Evolutionary conservation across 2,888 invertebrate genomes (phyloP).

Genomic region (Noctua fimbriata): DNA sequence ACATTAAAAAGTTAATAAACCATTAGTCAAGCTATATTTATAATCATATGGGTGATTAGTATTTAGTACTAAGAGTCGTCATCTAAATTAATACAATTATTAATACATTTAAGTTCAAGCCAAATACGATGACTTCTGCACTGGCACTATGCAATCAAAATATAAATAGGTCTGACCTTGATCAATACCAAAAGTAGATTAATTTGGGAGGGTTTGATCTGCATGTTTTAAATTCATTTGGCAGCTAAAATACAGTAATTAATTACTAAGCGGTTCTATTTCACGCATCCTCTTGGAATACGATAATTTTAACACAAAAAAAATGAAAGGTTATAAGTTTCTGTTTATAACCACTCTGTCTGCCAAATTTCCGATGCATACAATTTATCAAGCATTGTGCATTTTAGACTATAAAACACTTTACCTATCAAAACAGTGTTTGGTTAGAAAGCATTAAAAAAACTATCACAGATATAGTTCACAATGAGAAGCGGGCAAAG

Average conservation of each 20-base stretch:
- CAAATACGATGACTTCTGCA: constrained; percentile 6
- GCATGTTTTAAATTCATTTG: neutral
- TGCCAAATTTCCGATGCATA: neutral
- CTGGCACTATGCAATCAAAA: constrained; percentile 6
- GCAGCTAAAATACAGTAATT: neutral
- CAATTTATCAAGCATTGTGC: neutral
- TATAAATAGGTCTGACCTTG: neutral
- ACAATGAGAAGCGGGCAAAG: constrained; percentile 16
- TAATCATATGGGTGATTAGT: constrained; percentile 30
- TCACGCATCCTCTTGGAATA: too few species aligned
- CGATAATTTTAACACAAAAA: neutral
- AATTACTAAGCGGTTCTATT: neutral
- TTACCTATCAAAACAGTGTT: neutral
- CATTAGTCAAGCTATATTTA: constrained; percentile 35
- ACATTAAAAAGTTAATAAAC: constrained; percentile 28
- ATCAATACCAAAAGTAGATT: neutral
- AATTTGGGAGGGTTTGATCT: neutral
- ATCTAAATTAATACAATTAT: constrained; percentile 20
- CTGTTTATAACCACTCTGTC: neutral
- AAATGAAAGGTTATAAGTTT: neutral
- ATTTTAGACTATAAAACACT: neutral
- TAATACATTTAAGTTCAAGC: neutral
- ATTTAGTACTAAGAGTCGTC: neutral
- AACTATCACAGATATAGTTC: constrained; percentile 40
- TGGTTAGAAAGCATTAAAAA: constrained; percentile 23